These are phyloP conservation scores for Anthopleura xanthogrammica DNA, from an alignment of 92 coral and sea anemone species.

Conservation along the genomic window DNA sequence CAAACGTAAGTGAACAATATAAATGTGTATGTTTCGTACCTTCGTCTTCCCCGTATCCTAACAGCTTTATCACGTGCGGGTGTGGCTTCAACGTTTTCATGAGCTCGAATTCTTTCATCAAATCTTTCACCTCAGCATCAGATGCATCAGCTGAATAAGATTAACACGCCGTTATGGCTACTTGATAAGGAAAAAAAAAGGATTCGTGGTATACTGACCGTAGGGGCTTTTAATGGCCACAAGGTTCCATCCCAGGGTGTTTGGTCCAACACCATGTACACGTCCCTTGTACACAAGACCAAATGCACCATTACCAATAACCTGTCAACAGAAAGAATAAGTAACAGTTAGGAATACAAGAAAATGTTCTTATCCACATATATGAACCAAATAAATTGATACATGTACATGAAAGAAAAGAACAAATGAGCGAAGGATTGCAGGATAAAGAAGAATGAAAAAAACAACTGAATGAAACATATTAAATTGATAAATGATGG, in stretches of 20 bases:
- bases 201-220: conserved; percentile 18
- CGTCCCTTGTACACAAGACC: conserved; percentile 61
- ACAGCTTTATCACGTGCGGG: conserved; percentile 59
- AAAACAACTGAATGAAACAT: too few relatives aligned
- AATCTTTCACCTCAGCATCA: conserved; percentile 50
- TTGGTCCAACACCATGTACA: conserved; percentile 35
- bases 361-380: too few relatives aligned
- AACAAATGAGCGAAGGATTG: too few relatives aligned
- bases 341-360: not conserved
- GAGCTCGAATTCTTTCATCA: conserved; percentile 52
- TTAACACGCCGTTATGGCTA: too few relatives aligned
- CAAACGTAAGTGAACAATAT: too few relatives aligned
- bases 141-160: conserved; percentile 46
- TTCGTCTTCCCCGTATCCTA: conserved; percentile 52
- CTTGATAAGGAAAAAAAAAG: too few relatives aligned
- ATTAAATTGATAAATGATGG: too few relatives aligned
- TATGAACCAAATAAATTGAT: too few relatives aligned
- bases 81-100: conserved; percentile 60
- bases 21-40: conserved; percentile 11
- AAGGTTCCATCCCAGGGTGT: conserved; percentile 51
- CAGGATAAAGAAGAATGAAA: too few relatives aligned
- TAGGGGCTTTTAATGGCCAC: conserved; percentile 60
- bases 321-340: not conserved
- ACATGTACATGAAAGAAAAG: too few relatives aligned
- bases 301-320: conserved; percentile 71